Evolutionary conservation across 2,113 vertebrate genomes (phyloP), one percentile per base, ranked within the genome.

Genomic region (Perca flavescens): DNA sequence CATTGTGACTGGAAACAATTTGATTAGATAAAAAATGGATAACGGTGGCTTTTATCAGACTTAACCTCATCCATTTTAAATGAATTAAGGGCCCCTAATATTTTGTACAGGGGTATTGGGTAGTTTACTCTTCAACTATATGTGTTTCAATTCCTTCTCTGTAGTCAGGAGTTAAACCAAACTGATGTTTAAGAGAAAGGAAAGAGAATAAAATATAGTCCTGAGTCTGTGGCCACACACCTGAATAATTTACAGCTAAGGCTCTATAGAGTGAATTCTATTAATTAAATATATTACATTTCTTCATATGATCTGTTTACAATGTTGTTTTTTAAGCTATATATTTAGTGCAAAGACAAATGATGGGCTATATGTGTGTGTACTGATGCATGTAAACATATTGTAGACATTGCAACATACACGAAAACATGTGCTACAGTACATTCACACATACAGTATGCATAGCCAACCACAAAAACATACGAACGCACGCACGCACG

Each of bases 371-470:
- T 40, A 50, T 54, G 3, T 61, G 12, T 58, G 12, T 58, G 17
- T 34, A 50, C 21, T 53, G 5, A 43, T 65, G 3, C 43, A 68
- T 69, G 40, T 17, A 70, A 61, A 82, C 50, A 61, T 28, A 49
- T 28, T 9, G 62, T 64, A 7, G 36, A 43, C 36, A 43, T 21
- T 70, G 52, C 67, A 31, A 28, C 6, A 61, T 19, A 28, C 22
- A 67, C 57, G 13, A 28, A 76, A 65, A 58, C 73, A 57, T 9
- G 17, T 21, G 15, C 31, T 47, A 12, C 17, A n/a, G 34, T 71
- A 22, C 22, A 61, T 52, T 6, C 19, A 47, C 50, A 64, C 8
- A 13, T 12, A 53, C 25, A 25, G 25, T 25, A 34, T 16, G 13
- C 16, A 16, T 25, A 28, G 31, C 22, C 46, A 68, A 56, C 63